These are phyloP conservation scores for Drosophila yakuba DNA, from an alignment of 1,140 invertebrate species.

Conservation along the genomic window DNA sequence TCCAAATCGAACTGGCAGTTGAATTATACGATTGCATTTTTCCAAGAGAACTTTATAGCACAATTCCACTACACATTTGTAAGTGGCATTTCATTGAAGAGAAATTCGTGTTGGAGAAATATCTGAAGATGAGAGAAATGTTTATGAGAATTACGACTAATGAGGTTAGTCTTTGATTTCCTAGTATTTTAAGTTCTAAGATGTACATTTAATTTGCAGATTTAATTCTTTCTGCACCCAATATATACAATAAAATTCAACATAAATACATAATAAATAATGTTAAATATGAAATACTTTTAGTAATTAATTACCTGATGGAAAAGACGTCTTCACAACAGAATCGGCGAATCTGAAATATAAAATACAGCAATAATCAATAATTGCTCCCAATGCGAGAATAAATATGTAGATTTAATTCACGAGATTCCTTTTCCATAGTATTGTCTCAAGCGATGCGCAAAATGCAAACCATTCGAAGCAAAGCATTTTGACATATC, in stretches of 20 bases:
- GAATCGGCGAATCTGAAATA: constrained; percentile 36
- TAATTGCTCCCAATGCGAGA: background rate
- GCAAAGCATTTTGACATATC: constrained; percentile 38
- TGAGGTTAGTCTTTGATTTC: background rate
- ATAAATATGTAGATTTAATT: constrained; percentile 18
- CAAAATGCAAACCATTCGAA: constrained; percentile 18
- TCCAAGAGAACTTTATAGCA: constrained; percentile 30
- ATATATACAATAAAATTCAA: background rate
- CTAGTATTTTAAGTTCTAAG: background rate
- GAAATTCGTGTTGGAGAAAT: no score
- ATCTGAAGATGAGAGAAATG: background rate
- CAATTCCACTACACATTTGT: constrained; percentile 26
- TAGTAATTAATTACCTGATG: constrained; percentile 29
- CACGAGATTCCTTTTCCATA: constrained; percentile 15
- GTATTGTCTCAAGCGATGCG: constrained; percentile 19
- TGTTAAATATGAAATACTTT: background rate
- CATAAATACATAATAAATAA: no score
- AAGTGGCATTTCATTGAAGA: background rate
- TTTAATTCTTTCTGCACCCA: background rate
- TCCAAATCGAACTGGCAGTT: constrained; percentile 5
- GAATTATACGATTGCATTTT: constrained; percentile 23
- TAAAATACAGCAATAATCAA: background rate
- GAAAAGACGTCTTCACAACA: constrained; percentile 5
- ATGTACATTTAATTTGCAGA: background rate
- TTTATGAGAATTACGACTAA: background rate